These are phyloP conservation scores for Nomada ferruginata DNA, from an alignment of 2,888 invertebrate species.

Conservation along the genomic window DNA sequence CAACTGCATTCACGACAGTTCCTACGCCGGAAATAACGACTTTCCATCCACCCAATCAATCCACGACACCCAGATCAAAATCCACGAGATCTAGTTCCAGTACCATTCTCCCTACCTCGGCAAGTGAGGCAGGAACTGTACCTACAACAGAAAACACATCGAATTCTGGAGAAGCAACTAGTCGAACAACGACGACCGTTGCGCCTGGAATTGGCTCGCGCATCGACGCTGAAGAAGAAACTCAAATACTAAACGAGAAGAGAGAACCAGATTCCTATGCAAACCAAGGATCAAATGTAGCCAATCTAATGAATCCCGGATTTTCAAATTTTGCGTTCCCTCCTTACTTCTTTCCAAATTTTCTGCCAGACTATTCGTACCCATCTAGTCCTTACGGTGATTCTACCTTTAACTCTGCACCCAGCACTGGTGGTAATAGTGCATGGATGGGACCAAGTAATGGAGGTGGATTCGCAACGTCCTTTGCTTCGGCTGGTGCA, in stretches of 20 bases:
- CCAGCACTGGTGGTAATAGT: constrained; percentile 29
- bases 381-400: constrained; percentile 22
- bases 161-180: background rate
- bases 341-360: background rate
- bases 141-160: constrained; percentile 8
- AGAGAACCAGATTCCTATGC: background rate
- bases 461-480: constrained; percentile 39
- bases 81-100: background rate
- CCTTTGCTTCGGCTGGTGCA: constrained; percentile 55
- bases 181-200: background rate
- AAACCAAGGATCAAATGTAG: background rate
- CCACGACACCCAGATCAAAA: background rate
- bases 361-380: background rate
- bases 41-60: background rate
- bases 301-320: background rate
- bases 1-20: background rate
- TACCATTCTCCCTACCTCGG: background rate
- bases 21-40: background rate
- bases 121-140: background rate
- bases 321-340: constrained; percentile 5
- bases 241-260: background rate
- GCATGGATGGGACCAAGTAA: constrained; percentile 40
- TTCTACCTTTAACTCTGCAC: constrained; percentile 16
- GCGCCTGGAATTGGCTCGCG: constrained; percentile 27
- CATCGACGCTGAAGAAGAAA: background rate